Conservation (phyloP, 2,797 vertebrate species). For the Danio tinwini region DNA sequence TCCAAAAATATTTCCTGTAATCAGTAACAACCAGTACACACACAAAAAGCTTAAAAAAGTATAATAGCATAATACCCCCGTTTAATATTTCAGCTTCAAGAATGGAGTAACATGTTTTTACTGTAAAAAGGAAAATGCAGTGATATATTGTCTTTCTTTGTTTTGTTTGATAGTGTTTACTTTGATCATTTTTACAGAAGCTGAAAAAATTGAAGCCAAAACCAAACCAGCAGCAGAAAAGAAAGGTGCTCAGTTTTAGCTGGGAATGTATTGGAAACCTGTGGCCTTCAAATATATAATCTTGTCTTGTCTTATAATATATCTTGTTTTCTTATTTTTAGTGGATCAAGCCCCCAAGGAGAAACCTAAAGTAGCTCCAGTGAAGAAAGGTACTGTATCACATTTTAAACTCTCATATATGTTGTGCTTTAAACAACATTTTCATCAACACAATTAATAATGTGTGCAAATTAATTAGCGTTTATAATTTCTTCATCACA, state of each 20-base stretch:
- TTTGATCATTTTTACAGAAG: not conserved
- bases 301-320: not conserved
- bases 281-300: not conserved
- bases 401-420: not conserved
- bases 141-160: not conserved
- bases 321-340: not conserved
- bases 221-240: not conserved
- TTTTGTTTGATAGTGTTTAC: not conserved
- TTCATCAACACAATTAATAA: not conserved
- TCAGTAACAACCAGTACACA: no score
- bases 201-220: constrained; percentile 19
- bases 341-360: not conserved
- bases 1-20: no score
- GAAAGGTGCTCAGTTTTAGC: not conserved
- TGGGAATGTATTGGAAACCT: not conserved
- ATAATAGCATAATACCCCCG: no score
- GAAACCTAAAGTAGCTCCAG: not conserved
- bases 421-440: not conserved
- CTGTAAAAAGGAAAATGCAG: not conserved
- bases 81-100: not conserved
- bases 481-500: constrained; percentile 1
- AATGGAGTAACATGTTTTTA: not conserved
- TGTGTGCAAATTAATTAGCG: not conserved
- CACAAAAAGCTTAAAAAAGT: no score
- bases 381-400: constrained; percentile 39